Evolutionary conservation across 2,797 vertebrate species (phyloP).

Genomic region (Lagodon rhomboides): DNA sequence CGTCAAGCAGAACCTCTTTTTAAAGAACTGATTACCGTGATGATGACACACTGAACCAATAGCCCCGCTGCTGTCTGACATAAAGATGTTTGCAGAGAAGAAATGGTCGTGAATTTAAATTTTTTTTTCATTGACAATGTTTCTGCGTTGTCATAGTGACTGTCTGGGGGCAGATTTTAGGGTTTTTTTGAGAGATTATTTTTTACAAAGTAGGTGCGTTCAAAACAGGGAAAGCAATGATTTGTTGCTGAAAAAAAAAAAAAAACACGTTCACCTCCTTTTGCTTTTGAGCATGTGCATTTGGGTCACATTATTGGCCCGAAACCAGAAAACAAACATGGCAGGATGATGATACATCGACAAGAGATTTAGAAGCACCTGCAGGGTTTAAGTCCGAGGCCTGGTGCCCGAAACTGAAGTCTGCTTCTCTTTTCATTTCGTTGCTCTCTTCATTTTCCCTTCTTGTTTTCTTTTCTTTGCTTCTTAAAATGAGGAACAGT

Average conservation of each 20-base stretch:
- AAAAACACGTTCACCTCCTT: background rate
- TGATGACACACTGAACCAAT: slow-evolving; percentile 52
- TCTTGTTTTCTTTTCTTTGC: background rate
- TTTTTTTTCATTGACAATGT: background rate
- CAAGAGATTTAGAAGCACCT: slow-evolving; percentile 44
- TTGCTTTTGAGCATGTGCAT: slow-evolving; percentile 16
- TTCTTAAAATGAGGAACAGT: slow-evolving; percentile 14
- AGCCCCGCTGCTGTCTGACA: slow-evolving; percentile 32
- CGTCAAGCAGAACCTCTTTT: slow-evolving; percentile 17
- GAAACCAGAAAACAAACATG: slow-evolving; percentile 36
- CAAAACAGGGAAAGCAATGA: background rate
- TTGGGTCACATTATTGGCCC: slow-evolving; percentile 28
- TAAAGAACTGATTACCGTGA: slow-evolving; percentile 13
- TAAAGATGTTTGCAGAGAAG: slow-evolving; percentile 13
- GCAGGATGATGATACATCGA: slow-evolving; percentile 28
- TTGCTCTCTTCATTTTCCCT: too few species aligned
- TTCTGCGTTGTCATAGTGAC: slow-evolving; percentile 2
- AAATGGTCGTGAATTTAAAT: background rate
- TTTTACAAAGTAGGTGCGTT: background rate
- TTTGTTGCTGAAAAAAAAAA: background rate
- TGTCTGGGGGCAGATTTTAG: background rate
- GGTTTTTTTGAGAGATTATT: background rate
- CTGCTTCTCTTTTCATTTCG: background rate
- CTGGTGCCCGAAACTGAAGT: slow-evolving; percentile 17
- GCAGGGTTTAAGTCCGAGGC: slow-evolving; percentile 17